phyloP scores from a whole-genome alignment of 2,888 invertebrate genomes.

The Cantharis lateralis region DNA sequence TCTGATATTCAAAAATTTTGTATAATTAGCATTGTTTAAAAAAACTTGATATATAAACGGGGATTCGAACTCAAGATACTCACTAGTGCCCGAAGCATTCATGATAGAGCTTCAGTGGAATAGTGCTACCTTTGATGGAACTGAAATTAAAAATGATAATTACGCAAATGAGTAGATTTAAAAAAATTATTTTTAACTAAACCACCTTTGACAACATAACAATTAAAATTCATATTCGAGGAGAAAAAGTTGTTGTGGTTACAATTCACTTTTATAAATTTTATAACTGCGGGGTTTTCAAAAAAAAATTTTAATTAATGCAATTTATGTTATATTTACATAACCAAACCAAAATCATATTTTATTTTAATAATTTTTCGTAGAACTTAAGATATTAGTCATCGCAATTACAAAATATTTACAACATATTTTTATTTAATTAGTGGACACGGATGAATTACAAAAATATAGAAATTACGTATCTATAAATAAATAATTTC shows the following conservation, averaged over 20 bases:
- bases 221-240: neutral
- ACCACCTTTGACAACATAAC: neutral
- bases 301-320: neutral
- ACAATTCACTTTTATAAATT: neutral
- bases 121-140: too few species aligned
- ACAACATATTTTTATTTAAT: neutral
- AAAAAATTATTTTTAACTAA: neutral
- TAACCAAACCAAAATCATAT: neutral
- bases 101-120: too few species aligned
- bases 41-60: neutral
- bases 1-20: neutral
- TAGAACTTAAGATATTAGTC: neutral
- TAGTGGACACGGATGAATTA: neutral
- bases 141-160: neutral
- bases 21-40: neutral
- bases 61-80: neutral
- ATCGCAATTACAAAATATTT: neutral
- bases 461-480: conserved; percentile 1
- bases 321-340: neutral
- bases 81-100: neutral
- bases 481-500: neutral
- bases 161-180: neutral
- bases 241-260: neutral
- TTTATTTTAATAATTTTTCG: neutral
- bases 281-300: neutral